Evolutionary conservation across 1,140 invertebrate genomes (phyloP), one percentile per base, ranked within the genome.

Genomic region (Bombus polaris): DNA sequence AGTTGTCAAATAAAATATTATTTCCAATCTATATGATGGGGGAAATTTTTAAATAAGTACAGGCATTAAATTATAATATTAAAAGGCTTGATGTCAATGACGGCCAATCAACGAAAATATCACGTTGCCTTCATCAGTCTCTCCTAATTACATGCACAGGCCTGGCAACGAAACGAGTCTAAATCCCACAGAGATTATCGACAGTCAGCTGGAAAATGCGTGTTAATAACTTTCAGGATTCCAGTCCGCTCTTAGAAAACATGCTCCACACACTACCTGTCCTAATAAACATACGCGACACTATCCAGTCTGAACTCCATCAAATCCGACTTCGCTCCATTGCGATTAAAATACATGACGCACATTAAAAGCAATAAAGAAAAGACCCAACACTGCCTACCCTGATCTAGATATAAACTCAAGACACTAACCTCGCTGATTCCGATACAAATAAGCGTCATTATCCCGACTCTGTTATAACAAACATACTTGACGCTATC

Each of bases 331-430:
- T 76, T 6, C 3, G 74, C 22, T 5, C 74, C 47, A 76, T 76
- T 76, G 22, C 74, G 47, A 76, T 76, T 76, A 76, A 76, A 76
- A 76, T 76, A 76, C 35, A n/a, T 15, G 74, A 18, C 32, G 65
- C 62, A 65, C 12, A 28, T 57, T 35, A 35, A 53, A 13, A 28
- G 5, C 25, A 28, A 28, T 39, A 39, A 76, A 22, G 59, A 39
- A 59, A 59, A 76, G 10, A 4, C 12, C 8, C 3, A 25, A 59
- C 73, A 75, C n/a, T 76, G 35, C 35, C 35, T 39, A 37, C 15
- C 15, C 39, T 32, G 74, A 76, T 76, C 74, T 59, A 76, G 74
- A 76, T 76, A 76, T 5, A 59, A 59, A 35, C 74, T 6, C 22
- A 13, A 75, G 42, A 53, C 73, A 75, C 25, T 75, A 25, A 22